A percentile compares a stretch with the other conserved stretches of the same genome.
Evolutionary conservation across 2,888 invertebrate genomes (phyloP).

Genomic region (Meganola albula): DNA sequence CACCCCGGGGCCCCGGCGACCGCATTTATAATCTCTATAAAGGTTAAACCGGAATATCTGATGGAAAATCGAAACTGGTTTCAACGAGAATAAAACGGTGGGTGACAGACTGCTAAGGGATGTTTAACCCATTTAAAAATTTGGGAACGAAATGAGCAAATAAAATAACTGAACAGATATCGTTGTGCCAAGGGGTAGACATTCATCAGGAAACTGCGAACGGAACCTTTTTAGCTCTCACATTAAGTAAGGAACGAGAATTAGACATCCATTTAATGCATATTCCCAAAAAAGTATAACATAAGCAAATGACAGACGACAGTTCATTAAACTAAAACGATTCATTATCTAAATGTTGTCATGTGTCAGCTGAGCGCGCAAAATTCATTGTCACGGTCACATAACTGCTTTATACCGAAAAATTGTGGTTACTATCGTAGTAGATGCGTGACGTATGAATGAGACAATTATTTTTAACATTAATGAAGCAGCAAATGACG

Average conservation of each 20-base stretch:
- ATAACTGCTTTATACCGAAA: conserved; percentile 64
- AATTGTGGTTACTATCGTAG: conserved; percentile 71
- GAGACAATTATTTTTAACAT: conserved; percentile 73
- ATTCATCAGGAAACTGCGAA: too few species aligned
- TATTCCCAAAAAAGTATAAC: too few species aligned
- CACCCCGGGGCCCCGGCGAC: conserved; percentile 67
- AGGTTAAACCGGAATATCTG: conserved; percentile 72
- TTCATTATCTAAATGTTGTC: conserved; percentile 32
- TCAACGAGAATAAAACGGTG: conserved; percentile 41
- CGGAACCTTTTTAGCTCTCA: too few species aligned
- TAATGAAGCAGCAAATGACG: conserved; percentile 48
- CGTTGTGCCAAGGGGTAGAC: too few species aligned
- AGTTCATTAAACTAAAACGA: conserved; percentile 14
- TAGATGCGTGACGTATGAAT: conserved; percentile 61
- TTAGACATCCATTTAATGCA: too few species aligned
- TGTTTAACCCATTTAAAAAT: conserved; percentile 29
- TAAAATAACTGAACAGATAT: too few species aligned
- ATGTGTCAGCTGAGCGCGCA: conserved; percentile 36
- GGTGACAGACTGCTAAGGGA: conserved; percentile 32
- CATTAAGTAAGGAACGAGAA: too few species aligned
- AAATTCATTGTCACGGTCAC: conserved; percentile 58
- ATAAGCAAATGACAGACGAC: too few species aligned
- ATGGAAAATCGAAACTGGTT: conserved; percentile 62
- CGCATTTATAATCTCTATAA: conserved; percentile 73
- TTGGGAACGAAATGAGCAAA: conserved; percentile 13